phyloP scores from a whole-genome alignment of 2,888 invertebrate genomes.

The Malthinus seriepunctatus region DNA sequence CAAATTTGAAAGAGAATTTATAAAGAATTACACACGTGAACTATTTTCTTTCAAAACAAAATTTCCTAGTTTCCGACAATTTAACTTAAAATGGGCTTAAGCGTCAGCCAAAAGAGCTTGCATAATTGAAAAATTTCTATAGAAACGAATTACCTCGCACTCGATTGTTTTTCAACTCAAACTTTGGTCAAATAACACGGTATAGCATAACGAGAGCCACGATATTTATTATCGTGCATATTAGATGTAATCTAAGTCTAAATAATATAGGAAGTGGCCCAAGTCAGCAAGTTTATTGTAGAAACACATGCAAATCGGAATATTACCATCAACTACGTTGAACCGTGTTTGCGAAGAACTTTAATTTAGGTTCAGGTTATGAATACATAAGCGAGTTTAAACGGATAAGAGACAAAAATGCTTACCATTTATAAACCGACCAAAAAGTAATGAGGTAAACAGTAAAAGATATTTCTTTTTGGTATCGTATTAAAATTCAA shows the following conservation, averaged over 20 bases:
- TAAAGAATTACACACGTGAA: no score
- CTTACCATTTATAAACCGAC: constrained; percentile 12
- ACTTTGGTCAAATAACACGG: no score
- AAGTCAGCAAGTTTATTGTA: constrained; percentile 25
- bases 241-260: constrained; percentile 14
- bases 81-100: no score
- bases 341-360: constrained; percentile 20
- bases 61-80: no score
- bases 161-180: no score
- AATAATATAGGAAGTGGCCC: constrained; percentile 22
- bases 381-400: constrained; percentile 23
- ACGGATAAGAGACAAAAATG: constrained; percentile 16
- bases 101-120: no score
- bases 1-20: no score
- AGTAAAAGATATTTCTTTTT: constrained; percentile 4
- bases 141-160: no score
- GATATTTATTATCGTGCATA: constrained; percentile 24
- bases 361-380: constrained; percentile 26
- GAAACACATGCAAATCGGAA: constrained; percentile 28
- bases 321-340: constrained; percentile 23
- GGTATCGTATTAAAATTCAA: not conserved
- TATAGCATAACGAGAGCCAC: not conserved
- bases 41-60: no score
- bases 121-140: no score
- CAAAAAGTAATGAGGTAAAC: constrained; percentile 12